Conservation (phyloP, 2,113 vertebrate species). For the Ophthalmolycus amberensis region DNA sequence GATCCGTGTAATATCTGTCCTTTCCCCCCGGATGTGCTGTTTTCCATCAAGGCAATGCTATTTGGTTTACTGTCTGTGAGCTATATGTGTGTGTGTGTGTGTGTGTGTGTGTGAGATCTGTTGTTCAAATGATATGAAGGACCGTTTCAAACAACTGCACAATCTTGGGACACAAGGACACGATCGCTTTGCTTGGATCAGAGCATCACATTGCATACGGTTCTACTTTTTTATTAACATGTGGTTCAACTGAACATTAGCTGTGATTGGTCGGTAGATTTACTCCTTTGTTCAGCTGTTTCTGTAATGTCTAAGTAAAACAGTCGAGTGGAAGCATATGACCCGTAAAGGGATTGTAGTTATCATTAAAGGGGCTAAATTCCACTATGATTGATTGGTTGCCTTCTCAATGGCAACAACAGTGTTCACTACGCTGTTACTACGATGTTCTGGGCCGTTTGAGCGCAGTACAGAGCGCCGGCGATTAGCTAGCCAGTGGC, state of each 20-base stretch:
- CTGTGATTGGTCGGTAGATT: background rate
- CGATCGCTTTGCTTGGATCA: slow-evolving; percentile 2
- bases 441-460: too few species aligned
- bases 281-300: background rate
- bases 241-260: background rate
- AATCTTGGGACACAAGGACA: slow-evolving; percentile 41
- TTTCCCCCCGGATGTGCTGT: slow-evolving; percentile 75
- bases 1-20: slow-evolving; percentile 89
- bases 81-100: slow-evolving; percentile 4
- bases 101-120: slow-evolving; percentile 33
- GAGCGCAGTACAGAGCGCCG: too few species aligned
- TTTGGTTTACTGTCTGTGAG: slow-evolving; percentile 71
- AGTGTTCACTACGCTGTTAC: too few species aligned
- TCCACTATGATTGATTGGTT: background rate
- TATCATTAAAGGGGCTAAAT: background rate
- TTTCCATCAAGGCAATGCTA: slow-evolving; percentile 77
- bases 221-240: background rate
- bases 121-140: slow-evolving; percentile 64
- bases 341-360: background rate
- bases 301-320: background rate
- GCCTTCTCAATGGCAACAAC: too few species aligned
- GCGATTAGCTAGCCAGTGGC: too few species aligned
- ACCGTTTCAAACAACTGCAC: slow-evolving; percentile 51
- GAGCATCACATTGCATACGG: background rate
- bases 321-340: background rate